Evolutionary conservation across 2,888 invertebrate genomes (phyloP), one percentile per base, ranked within the genome.

Genomic region (Pinctada fucata): DNA sequence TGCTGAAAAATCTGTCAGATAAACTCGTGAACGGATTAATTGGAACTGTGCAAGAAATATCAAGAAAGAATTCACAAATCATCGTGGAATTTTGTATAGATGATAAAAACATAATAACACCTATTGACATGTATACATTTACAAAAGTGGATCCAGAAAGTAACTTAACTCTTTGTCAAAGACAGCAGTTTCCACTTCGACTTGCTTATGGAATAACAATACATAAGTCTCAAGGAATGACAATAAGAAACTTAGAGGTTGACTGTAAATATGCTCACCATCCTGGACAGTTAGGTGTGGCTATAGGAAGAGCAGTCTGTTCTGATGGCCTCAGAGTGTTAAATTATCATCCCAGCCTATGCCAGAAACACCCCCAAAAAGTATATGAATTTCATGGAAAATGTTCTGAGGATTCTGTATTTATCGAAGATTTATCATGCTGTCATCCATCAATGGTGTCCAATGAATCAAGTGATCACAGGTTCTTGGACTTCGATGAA

Each of bases 191-290:
- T 31, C 75, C 69, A 52, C 10, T 69, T 13, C 51, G 48, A 47
- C n/a, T 75, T 3, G 67, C 51, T 51, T 75, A 48, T 75, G 6
- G 51, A 31, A 16, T 75, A 31, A 69, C 75, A 16, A 75, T 75
- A 52, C 75, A 75, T 49, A 75, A 75, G 48, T 51, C 75, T 16
- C 75, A 75, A 49, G 75, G 75, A n/a, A 75, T 75, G 75, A 68
- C 68, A 3, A 48, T 75, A 45, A 49, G 45, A 3, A n/a, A 51
- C 16, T n/a, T 76, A 13, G 71, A 70, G 49, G 31, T 76, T 49
- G 71, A 70, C 51, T 76, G 76, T 48, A 58, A 65, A 31, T 13
- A 70, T 49, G 49, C 49, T 31, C n/a, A n/a, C 64, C 49, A 51
- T n/a, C 51, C 75, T n/a, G 76, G 76, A n/a, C 70, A 76, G 48